phyloP scores from a whole-genome alignment of 2,888 invertebrate species.

The Thysanoteuthis rhombus region DNA sequence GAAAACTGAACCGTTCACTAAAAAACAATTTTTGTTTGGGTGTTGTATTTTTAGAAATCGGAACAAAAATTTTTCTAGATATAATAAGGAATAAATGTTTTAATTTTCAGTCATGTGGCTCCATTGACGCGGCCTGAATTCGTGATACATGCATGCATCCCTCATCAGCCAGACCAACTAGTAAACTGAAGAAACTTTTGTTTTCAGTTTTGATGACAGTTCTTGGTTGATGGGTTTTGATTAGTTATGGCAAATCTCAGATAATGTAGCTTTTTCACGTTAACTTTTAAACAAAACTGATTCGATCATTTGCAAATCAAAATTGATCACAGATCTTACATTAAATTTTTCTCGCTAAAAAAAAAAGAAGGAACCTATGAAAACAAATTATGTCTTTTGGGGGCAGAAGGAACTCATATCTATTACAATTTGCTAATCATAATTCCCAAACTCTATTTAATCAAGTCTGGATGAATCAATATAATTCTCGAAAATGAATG shows the following conservation, averaged over 20 bases:
- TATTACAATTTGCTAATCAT: neutral
- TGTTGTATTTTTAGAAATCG: too few species aligned
- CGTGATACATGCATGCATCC: too few species aligned
- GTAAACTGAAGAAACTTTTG: too few species aligned
- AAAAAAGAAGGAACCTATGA: neutral
- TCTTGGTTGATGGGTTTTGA: too few species aligned
- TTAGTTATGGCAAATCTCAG: neutral
- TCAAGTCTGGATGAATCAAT: neutral
- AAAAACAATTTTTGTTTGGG: too few species aligned
- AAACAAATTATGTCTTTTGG: neutral
- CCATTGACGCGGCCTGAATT: too few species aligned
- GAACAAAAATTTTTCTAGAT: too few species aligned
- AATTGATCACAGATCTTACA: neutral
- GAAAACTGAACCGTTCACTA: too few species aligned
- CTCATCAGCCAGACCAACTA: too few species aligned
- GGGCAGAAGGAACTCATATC: neutral
- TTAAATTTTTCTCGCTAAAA: neutral
- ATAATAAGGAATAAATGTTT: too few species aligned
- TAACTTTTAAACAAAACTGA: neutral
- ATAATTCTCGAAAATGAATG: neutral
- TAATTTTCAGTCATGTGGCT: too few species aligned
- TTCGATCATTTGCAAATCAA: neutral
- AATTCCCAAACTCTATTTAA: neutral
- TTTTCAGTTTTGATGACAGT: too few species aligned
- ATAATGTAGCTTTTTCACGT: neutral